Base-by-base conservation (phyloP, 2,888 invertebrate genomes). In the Odiellus spinosus region DNA sequence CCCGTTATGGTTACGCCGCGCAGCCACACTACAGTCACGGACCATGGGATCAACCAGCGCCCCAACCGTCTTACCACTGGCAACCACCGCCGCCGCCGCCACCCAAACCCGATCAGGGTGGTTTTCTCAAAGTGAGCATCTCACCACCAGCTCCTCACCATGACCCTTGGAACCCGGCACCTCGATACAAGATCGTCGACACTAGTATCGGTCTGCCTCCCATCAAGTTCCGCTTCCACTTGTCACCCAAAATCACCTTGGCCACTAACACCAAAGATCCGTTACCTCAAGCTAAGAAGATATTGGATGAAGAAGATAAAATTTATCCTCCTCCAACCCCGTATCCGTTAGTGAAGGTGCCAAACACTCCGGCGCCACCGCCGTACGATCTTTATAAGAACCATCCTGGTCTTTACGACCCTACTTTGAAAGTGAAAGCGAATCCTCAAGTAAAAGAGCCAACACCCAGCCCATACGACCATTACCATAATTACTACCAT, bases 151-250 rank as follows among this genome's bases (percentile, higher is more conserved):
- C 4, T 6, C 26, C 26, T 26, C 26, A 26, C 8, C 26, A 26
- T 8, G 8, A 26, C 26, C 17, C 36, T 15, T 45, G 40, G 40
- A 45, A 45, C 17, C 50, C 49, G 10, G 47, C 44, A 4, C 52
- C 54, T 3, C 46, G 50, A 21, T 47, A 44, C 20, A 49, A 49
- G 47, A 53, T 53, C 11, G 39, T 52, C 2, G 54, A 54, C 19
- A 47, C 45, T n/a, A 47, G 49, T 32, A 17, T 54, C 15, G 46
- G 47, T 12, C 14, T 54, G 15, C 52, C 54, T 10, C 49, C 54
- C 3, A 52, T 54, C 4, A 54, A 53, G 35, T 54, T 54, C 33
- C 18, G 54, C 2, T 53, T 54, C 39, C 54, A 54, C 41, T 46
- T 54, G 15, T 48, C 47, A 34, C 54, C 54, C 2, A 54, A 54